A percentile compares a stretch with the other conserved stretches of the same genome.
Evolutionary conservation across 2,888 invertebrate species (phyloP).

Genomic region (Torymus texanus): DNA sequence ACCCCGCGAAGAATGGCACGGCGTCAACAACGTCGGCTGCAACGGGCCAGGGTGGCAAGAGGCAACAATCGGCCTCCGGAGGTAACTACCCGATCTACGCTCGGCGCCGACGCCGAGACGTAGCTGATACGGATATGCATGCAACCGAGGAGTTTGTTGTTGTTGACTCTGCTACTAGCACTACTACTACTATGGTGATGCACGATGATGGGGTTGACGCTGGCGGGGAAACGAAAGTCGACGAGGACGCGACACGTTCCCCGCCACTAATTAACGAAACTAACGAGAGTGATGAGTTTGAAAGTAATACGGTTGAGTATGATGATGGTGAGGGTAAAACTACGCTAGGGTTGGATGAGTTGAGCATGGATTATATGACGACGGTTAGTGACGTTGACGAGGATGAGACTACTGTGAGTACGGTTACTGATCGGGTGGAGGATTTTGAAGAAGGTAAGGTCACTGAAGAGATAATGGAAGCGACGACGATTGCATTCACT

Average conservation of each 20-base stretch:
- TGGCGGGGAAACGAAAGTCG: constrained; percentile 30
- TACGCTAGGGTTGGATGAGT: no score
- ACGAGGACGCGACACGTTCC: constrained; percentile 27
- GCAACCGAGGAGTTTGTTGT: no score
- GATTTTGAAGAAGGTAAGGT: no score
- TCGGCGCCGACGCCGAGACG: constrained; percentile 60
- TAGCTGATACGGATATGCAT: no score
- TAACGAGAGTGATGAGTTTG: neutral
- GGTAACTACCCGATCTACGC: constrained; percentile 76
- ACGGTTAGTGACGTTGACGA: no score
- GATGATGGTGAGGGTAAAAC: constrained; percentile 1
- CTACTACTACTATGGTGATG: constrained; percentile 14
- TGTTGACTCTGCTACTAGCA: neutral
- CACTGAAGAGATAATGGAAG: no score
- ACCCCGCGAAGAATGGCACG: constrained; percentile 73
- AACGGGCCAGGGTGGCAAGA: constrained; percentile 70
- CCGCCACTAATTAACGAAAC: constrained; percentile 19
- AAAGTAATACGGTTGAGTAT: neutral
- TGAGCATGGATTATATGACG: no score
- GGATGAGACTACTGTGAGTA: no score
- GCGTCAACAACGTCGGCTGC: constrained; percentile 74
- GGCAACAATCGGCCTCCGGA: constrained; percentile 73
- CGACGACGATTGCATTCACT: no score
- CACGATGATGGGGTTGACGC: neutral
- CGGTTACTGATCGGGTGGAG: no score